Base-by-base conservation (phyloP, 2,113 vertebrate genomes). In the Bos indicus region DNA sequence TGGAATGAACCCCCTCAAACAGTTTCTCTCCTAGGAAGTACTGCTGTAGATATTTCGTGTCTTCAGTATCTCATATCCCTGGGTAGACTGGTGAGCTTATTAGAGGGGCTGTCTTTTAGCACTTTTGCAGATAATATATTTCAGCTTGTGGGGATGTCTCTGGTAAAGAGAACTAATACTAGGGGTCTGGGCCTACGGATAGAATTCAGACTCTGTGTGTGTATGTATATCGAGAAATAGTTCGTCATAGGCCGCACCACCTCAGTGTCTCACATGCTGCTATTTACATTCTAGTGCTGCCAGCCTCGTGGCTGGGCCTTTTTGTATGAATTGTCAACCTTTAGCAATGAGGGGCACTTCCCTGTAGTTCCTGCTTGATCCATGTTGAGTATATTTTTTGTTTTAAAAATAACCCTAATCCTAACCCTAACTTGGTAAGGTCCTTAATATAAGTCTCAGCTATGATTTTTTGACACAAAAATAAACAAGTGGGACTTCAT, bases 321-420 rank as follows among this genome's bases (percentile, higher is more conserved):
- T 52, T 33, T 8, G 16, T 30, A 16, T 67, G 54, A 62, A 36
- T 87, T 74, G 87, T 9, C 17, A 88, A 0, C 11, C 14, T 51
- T 83, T 77, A 52, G 60, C 56, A 48, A 85, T 28, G 8, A 33
- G 21, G 12, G 15, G 4, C 33, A 71, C 12, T 43, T 59, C 48
- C 81, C n/a, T 74, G 36, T 62, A 90, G 46, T 91, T 57, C 46
- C 26, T 21, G 64, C 11, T 88, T 84, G 17, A 64, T 95, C 87
- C 26, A 52, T 33, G 28, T 82, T 90, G 51, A 91, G 19, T 95
- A 15, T 84, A 33, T 67, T 67, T 71, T 64, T 88, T 91, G 28
- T 95, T 97, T 95, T 95, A 57, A 89, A 88, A 97, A 51, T 89
- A 40, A 71, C 5, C 30, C 62, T 74, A 40, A 74, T 36, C 67